Evolutionary conservation across 1,140 invertebrate species (phyloP).

Genomic region (Tachypleus tridentatus): DNA sequence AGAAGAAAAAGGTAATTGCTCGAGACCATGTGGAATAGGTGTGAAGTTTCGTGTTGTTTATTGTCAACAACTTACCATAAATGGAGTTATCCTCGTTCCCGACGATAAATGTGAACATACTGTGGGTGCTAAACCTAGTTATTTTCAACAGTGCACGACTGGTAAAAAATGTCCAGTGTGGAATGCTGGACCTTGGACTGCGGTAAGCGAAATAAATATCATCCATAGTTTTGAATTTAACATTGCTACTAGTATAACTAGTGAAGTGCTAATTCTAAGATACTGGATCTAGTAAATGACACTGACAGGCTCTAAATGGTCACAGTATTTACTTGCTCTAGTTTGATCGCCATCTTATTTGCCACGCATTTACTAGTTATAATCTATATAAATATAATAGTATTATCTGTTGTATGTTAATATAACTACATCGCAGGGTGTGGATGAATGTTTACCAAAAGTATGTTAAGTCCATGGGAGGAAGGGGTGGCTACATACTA

Average conservation of each 20-base stretch:
- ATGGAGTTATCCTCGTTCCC: conserved; percentile 49
- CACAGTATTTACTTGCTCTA: no score
- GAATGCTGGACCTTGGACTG: conserved; percentile 71
- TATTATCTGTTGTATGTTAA: no score
- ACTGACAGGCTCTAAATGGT: no score
- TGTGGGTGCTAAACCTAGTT: conserved; percentile 52
- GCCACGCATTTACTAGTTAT: no score
- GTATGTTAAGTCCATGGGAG: no score
- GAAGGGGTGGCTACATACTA: no score
- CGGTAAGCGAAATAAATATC: conserved; percentile 43
- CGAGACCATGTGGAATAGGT: conserved; percentile 61
- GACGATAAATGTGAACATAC: conserved; percentile 56
- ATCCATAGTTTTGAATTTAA: not conserved
- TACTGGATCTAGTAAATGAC: no score
- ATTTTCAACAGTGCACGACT: conserved; percentile 58
- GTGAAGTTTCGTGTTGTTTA: conserved; percentile 49
- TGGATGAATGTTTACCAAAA: no score
- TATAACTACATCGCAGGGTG: no score
- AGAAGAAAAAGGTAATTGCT: conserved; percentile 70
- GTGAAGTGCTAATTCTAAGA: no score
- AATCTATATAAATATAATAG: no score
- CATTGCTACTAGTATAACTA: not conserved
- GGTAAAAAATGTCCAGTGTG: conserved; percentile 65
- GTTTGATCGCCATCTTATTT: no score
- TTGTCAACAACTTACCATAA: conserved; percentile 61